phyloP scores from a whole-genome alignment of 2,113 vertebrate genomes.

The Paramisgurnus dabryanus region DNA sequence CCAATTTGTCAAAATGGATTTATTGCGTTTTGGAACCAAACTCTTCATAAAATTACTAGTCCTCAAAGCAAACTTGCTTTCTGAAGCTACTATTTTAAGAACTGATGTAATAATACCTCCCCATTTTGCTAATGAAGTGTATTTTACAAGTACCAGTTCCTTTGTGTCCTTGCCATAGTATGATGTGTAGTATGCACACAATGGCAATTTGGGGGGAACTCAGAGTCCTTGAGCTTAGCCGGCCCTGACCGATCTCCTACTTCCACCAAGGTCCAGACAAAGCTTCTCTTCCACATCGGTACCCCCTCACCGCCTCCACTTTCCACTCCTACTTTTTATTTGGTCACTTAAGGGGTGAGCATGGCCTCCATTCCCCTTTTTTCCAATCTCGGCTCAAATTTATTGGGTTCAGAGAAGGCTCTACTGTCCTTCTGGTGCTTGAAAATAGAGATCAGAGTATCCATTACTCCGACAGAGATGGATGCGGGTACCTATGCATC shows the following conservation, averaged over 20 bases:
- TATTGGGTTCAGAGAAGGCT: conserved; percentile 84
- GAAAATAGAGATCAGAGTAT: conserved; percentile 84
- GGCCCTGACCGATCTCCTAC: conserved; percentile 67
- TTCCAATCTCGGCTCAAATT: conserved; percentile 84
- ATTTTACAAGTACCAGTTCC: not conserved
- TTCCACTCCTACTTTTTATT: conserved; percentile 69
- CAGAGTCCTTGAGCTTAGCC: conserved; percentile 69
- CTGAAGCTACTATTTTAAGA: conserved; percentile 5
- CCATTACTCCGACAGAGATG: conserved; percentile 84
- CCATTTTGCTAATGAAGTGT: conserved; percentile 1
- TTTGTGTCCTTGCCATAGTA: not conserved
- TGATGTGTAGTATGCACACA: not conserved
- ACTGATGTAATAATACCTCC: not conserved
- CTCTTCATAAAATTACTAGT: not conserved
- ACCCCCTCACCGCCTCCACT: conserved; percentile 51
- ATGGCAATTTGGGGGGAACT: not conserved
- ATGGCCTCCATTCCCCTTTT: conserved; percentile 74
- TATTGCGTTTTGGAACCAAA: too few relatives aligned
- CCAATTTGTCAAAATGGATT: too few relatives aligned
- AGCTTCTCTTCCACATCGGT: conserved; percentile 56
- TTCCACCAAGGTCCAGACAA: conserved; percentile 58
- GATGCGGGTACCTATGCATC: conserved; percentile 74
- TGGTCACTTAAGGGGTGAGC: conserved; percentile 77
- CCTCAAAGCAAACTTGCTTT: conserved; percentile 55
- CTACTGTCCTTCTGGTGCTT: conserved; percentile 81